Evolutionary conservation across 2,888 invertebrate genomes (phyloP), one percentile per base, ranked within the genome.

Genomic region (Diogma glabrata): DNA sequence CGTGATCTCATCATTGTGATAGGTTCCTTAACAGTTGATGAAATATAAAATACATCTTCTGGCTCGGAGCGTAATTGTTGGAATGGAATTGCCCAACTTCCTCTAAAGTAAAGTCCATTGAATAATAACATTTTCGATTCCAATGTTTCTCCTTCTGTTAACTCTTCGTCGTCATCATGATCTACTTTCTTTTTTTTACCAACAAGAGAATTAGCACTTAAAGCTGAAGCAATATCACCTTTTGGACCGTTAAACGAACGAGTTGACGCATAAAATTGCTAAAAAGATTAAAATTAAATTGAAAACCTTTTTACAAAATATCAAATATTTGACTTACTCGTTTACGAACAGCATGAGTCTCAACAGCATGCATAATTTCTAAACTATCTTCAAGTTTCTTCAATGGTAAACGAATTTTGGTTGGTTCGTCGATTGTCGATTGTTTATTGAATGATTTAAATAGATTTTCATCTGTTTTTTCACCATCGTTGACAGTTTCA

Each of bases 71-170:
- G 57, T 49, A 63, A 54, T 51, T 67, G 64, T 50, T 80, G 75
- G 63, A 88, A 88, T 0, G 80, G 72, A 22, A 75, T 73, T 54
- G 78, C 75, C 88, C 88, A 88, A 10, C 75, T 76, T n/a, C 85
- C 86, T 56, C 83, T 82, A 72, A 85, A 87, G 64, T 84, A 86
- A 60, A 88, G 72, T 1, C 84, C 84, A 59, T 87, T 87, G 58
- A 85, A 82, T 47, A 88, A 71, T 26, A 88, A 67, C 70, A 87
- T 75, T 58, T 78, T 70, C 1, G 82, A 79, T 51, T 63, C 63
- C 43, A 62, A 59, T 14, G 58, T 61, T 3, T 52, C 43, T 19
- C 20, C 16, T 12, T 63, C 59, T 2, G 33, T 50, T 26, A 49
- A 36, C 12, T 26, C 26, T 17, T 38, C 40, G n/a, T 47, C 45